phyloP scores from a whole-genome alignment of 2,113 vertebrate genomes.

The Microtus ochrogaster region DNA sequence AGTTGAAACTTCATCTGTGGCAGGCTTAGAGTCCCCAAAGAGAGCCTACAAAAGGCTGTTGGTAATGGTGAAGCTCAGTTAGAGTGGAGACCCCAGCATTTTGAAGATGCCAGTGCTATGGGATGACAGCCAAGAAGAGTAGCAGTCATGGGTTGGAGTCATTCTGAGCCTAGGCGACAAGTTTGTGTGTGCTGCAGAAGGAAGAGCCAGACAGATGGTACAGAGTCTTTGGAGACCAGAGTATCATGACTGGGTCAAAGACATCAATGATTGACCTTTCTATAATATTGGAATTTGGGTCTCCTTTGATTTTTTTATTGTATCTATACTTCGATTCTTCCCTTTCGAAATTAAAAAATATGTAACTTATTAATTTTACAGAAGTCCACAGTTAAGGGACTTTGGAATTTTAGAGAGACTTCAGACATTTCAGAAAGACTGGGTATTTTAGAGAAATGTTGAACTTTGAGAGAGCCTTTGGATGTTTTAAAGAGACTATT shows the following conservation, averaged over 20 bases:
- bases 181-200: neutral
- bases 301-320: neutral
- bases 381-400: neutral
- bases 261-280: neutral
- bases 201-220: neutral
- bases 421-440: neutral
- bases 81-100: neutral
- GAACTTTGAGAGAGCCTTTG: neutral
- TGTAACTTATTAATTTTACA: neutral
- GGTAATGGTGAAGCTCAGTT: neutral
- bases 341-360: neutral
- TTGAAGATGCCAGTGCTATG: neutral
- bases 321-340: neutral
- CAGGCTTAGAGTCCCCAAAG: neutral
- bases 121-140: neutral
- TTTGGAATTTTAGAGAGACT: neutral
- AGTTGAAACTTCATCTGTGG: neutral
- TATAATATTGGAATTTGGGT: neutral
- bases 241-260: neutral
- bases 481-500: neutral
- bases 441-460: neutral
- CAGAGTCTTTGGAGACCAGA: neutral
- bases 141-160: neutral
- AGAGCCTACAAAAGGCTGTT: neutral
- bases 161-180: neutral